phyloP scores from a whole-genome alignment of 2,797 vertebrate genomes.

The Cirrhinus molitorella region DNA sequence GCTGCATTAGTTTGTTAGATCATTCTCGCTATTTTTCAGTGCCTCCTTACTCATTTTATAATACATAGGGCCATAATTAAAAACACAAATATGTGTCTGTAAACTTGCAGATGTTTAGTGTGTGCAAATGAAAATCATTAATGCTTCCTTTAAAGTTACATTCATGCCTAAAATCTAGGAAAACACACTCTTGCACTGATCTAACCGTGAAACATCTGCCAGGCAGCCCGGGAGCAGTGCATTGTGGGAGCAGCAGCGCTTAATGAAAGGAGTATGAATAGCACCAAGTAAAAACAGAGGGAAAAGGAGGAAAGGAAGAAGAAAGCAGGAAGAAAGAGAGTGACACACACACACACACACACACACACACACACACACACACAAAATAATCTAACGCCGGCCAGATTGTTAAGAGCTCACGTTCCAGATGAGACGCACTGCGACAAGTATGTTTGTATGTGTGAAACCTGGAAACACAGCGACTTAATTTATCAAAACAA shows the following conservation, averaged over 20 bases:
- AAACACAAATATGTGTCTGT: slow-evolving; percentile 8
- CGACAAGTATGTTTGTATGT: slow-evolving; percentile 54
- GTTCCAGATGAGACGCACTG: slow-evolving; percentile 68
- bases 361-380: too few species aligned
- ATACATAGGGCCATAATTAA: neutral
- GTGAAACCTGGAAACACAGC: slow-evolving; percentile 53
- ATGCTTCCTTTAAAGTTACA: slow-evolving; percentile 9
- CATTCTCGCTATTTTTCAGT: neutral
- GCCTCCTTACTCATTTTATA: neutral
- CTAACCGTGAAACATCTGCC: slow-evolving; percentile 71
- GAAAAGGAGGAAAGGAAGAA: neutral
- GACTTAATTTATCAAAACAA: neutral
- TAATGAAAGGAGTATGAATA: slow-evolving; percentile 76
- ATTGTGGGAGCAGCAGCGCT: slow-evolving; percentile 71
- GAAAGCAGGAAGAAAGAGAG: slow-evolving; percentile 58
- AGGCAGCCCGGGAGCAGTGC: slow-evolving; percentile 70
- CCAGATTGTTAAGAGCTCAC: slow-evolving; percentile 70
- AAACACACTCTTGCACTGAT: slow-evolving; percentile 16
- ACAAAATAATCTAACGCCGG: slow-evolving; percentile 74
- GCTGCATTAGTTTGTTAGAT: slow-evolving; percentile 50
- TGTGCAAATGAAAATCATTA: slow-evolving; percentile 28
- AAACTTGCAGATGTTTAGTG: slow-evolving; percentile 17
- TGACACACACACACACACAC: too few species aligned
- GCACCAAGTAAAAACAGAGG: slow-evolving; percentile 74
- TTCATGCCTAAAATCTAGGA: neutral